Percentiles rank a stretch among this genome's conserved stretches.
Evolutionary conservation across 2,797 vertebrate species (phyloP).

Genomic region (Synaphobranchus kaupii): DNA sequence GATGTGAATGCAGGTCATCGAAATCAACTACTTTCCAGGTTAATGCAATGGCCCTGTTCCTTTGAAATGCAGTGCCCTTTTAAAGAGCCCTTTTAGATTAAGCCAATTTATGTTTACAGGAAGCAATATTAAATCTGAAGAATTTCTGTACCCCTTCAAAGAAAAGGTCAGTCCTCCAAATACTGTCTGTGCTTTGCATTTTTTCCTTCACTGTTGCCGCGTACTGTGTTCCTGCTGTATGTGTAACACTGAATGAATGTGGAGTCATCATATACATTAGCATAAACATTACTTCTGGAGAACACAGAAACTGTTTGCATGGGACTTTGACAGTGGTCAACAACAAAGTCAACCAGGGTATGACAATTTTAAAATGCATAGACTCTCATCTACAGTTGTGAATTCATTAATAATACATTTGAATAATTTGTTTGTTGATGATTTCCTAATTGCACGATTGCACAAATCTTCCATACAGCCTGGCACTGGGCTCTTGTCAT

Average conservation of each 20-base stretch:
- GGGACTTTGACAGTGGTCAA: neutral
- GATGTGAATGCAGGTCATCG: neutral
- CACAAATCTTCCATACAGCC: neutral
- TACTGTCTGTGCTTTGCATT: neutral
- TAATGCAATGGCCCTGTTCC: neutral
- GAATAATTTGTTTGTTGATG: neutral
- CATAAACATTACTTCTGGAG: neutral
- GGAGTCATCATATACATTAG: neutral
- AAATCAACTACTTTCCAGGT: neutral
- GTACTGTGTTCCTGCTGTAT: neutral
- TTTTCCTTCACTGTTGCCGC: neutral
- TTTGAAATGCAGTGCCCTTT: conserved; percentile 3
- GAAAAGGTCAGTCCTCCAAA: conserved; percentile 17
- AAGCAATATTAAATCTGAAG: conserved; percentile 1
- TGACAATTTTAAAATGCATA: neutral
- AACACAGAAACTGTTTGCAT: neutral
- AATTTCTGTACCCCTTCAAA: conserved; percentile 23
- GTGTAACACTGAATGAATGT: neutral
- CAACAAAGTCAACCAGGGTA: too few species aligned
- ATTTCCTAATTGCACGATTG: neutral
- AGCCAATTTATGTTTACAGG: conserved; percentile 19
- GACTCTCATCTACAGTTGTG: neutral
- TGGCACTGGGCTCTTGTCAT: neutral
- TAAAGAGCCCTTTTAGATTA: conserved; percentile 20
- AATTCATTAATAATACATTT: neutral